Base-by-base conservation (phyloP, 2,888 invertebrate genomes). In the Cremastinae sp. region DNA sequence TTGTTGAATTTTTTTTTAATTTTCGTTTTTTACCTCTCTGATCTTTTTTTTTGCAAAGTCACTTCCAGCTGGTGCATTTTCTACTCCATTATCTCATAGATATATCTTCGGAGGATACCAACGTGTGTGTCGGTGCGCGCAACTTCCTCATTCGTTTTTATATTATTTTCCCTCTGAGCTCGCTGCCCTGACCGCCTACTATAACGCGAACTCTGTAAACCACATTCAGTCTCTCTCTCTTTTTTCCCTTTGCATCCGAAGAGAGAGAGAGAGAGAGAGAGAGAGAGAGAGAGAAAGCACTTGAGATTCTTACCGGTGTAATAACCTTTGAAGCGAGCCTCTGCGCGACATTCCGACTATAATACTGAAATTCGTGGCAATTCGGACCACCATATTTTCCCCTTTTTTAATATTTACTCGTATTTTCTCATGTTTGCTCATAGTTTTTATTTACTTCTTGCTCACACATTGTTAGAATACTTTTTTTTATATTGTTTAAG, bases 141-240 rank as follows among this genome's bases (percentile, higher is more conserved):
- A 73, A 76, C 76, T 76, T 76, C 76, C 72, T 76, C 68, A 56
- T 73, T 73, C 69, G 62, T 76, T 75, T 71, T 68, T 68, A n/a
- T n/a, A 64, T 76, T 55, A 51, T 61, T 71, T 62, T 12, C 43
- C 45, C 37, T 35, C 37, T 12, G 20, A 28, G 66, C 62, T 64
- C 68, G 41, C 37, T 45, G 62, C 28, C 41, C 28, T 9, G 73
- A 58, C 39, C 49, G 68, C 43, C 49, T 59, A 49, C 16, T 55
- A 56, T 49, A 14, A n/a, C 49, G 16, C 16, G 37, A 18, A 49
- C 51, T 39, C 49, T 39, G 49, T 12, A 47, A 47, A 47, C 45
- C 59, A 41, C 64, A 58, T 53, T 53, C 51, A n/a, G 14, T 53
- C 5, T 28, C 2, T 28, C 28, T 5, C 5, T 28, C 28, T 28